Base-by-base conservation (phyloP, 2,888 invertebrate species). In the Tipula confusa region DNA sequence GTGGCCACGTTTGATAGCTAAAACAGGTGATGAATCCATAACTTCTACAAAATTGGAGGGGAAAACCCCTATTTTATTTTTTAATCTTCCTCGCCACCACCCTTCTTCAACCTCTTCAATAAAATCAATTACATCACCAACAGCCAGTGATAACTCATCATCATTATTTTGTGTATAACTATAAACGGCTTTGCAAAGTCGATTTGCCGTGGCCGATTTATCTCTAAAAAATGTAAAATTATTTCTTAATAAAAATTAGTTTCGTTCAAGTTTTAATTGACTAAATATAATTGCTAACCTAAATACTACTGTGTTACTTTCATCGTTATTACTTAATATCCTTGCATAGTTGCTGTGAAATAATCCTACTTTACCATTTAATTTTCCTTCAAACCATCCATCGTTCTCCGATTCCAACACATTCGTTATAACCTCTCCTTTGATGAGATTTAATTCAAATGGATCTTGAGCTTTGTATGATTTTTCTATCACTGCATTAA, bases 311-410 rank as follows among this genome's bases (percentile, higher is more conserved):
- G 84, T 86, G 84, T 86, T 89, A 85, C 31, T 82, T n/a, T 87
- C 87, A 80, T 88, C 87, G 86, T 86, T 86, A 83, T 87, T 85
- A 84, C 90, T 89, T 84, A 93, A 88, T 85, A 95, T 90, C 86
- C 94, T 93, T 24, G 97, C 97, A 91, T 97, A 97, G 90, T 97
- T 97, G 89, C 97, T 97, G 2, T 97, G 97, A 90, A 98, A 98
- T 93, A 97, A 93, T 87, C 97, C 97, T 85, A 93, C 93, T 87
- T 94, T 93, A 84, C 96, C 96, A 84, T 91, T 91, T 83, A 87
- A 85, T 84, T 94, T 94, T n/a, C 97, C 97, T 89, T 95, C 93
- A 95, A 95, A 97, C 97, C 98, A 98, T 84, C 97, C 97, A 84
- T 95, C 96, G 13, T 48, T 48, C 31, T 93, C 92, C 87, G 94